These are phyloP conservation scores for Coremacera marginata DNA, from an alignment of 2,888 invertebrate species.

Conservation along the genomic window DNA sequence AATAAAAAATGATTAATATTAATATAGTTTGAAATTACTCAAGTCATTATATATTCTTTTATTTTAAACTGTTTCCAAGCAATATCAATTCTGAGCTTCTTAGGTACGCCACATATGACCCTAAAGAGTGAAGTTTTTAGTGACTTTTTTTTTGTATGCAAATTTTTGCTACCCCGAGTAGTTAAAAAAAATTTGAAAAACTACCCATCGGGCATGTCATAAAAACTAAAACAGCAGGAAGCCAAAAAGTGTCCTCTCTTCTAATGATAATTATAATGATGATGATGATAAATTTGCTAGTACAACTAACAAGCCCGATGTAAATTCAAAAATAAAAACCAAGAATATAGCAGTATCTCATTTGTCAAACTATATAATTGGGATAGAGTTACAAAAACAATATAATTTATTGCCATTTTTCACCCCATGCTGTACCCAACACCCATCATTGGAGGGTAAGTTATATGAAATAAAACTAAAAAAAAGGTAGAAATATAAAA, in stretches of 20 bases:
- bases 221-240: constrained; percentile 6
- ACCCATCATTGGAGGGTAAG: neutral
- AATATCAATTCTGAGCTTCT: no score
- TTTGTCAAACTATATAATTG: constrained; percentile 53
- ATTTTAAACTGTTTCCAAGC: no score
- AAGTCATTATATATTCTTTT: no score
- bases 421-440: neutral
- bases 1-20: no score
- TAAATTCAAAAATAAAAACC: neutral
- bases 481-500: constrained; percentile 48
- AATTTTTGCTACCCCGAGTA: no score
- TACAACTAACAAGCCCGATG: constrained; percentile 1
- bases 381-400: neutral
- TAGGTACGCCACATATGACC: no score
- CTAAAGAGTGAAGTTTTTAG: no score
- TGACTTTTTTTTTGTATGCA: no score
- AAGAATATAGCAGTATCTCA: constrained; percentile 45
- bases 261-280: neutral
- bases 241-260: neutral
- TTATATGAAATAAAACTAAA: neutral
- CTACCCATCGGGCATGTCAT: no score
- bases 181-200: no score
- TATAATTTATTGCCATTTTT: no score
- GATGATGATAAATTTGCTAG: neutral
- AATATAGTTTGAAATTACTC: no score